Evolutionary conservation across 2,888 invertebrate species (phyloP).

Genomic region (Orthosia cruda): DNA sequence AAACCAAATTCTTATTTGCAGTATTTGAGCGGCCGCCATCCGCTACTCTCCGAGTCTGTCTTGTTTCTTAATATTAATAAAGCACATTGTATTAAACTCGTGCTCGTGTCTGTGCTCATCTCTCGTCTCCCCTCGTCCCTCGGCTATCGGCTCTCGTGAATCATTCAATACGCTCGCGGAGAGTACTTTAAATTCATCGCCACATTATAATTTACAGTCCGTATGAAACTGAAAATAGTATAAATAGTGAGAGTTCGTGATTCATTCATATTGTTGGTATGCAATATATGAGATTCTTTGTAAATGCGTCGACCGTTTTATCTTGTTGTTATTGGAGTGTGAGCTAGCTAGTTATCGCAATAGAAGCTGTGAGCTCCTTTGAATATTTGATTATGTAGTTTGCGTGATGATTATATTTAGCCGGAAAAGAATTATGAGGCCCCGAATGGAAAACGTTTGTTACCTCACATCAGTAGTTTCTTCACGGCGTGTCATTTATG

Average conservation of each 20-base stretch:
- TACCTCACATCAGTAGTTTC: background rate
- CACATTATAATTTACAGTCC: slow-evolving; percentile 60
- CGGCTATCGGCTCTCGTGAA: slow-evolving; percentile 42
- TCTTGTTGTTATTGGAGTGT: slow-evolving; percentile 7
- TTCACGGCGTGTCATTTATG: slow-evolving; percentile 3
- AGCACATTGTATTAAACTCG: slow-evolving; percentile 14
- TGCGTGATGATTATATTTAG: background rate
- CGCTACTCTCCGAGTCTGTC: slow-evolving; percentile 26
- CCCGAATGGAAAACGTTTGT: background rate
- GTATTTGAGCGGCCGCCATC: slow-evolving; percentile 15
- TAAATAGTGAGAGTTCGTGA: slow-evolving; percentile 49
- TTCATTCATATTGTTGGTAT: slow-evolving; percentile 52
- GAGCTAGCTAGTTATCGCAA: background rate
- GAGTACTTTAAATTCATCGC: slow-evolving; percentile 53
- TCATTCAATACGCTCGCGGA: slow-evolving; percentile 47
- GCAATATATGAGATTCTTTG: slow-evolving; percentile 28
- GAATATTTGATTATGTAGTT: background rate
- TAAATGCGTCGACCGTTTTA: slow-evolving; percentile 17
- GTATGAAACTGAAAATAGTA: slow-evolving; percentile 55
- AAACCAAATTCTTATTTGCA: slow-evolving; percentile 16
- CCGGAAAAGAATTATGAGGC: background rate
- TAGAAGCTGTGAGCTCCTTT: background rate
- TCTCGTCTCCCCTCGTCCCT: slow-evolving; percentile 3
- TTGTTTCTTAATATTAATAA: slow-evolving; percentile 56
- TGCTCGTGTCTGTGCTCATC: slow-evolving; percentile 4